Conservation (phyloP, 2,888 invertebrate genomes). For the Oscheius myriophilus region DNA sequence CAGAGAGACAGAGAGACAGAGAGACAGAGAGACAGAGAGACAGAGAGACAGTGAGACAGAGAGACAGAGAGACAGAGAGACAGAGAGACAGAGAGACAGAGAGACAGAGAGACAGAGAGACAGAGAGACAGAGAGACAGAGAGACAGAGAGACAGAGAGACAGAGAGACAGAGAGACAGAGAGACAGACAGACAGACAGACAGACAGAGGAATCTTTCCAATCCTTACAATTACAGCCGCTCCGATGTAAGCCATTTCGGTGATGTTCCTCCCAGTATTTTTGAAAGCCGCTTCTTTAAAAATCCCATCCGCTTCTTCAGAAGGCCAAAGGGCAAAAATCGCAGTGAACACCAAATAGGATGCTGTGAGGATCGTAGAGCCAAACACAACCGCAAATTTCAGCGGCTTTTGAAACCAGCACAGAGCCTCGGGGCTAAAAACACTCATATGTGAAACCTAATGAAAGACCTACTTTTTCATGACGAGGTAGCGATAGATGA, state of each 20-base stretch:
- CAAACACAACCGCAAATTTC: not conserved
- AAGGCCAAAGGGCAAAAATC: conserved; percentile 8
- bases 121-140: too few relatives aligned
- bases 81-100: too few relatives aligned
- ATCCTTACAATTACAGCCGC: conserved; percentile 14
- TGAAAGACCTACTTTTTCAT: conserved; percentile 5
- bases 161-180: too few relatives aligned
- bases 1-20: too few relatives aligned
- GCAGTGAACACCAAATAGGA: conserved; percentile 11
- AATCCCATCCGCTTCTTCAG: conserved; percentile 4
- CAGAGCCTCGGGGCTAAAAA: conserved; percentile 6
- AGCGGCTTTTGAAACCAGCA: conserved; percentile 3
- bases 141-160: too few relatives aligned
- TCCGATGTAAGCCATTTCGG: conserved; percentile 19
- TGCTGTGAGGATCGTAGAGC: not conserved
- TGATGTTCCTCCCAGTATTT: not conserved
- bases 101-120: too few relatives aligned
- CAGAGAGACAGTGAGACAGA: too few relatives aligned
- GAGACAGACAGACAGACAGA: too few relatives aligned
- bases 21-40: too few relatives aligned
- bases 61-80: too few relatives aligned
- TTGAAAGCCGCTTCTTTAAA: conserved; percentile 12
- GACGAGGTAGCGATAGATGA: conserved; percentile 16
- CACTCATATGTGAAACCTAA: not conserved
- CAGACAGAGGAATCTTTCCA: too few relatives aligned